Conservation (phyloP, 2,888 invertebrate genomes). For the Drosophila picticornis region DNA sequence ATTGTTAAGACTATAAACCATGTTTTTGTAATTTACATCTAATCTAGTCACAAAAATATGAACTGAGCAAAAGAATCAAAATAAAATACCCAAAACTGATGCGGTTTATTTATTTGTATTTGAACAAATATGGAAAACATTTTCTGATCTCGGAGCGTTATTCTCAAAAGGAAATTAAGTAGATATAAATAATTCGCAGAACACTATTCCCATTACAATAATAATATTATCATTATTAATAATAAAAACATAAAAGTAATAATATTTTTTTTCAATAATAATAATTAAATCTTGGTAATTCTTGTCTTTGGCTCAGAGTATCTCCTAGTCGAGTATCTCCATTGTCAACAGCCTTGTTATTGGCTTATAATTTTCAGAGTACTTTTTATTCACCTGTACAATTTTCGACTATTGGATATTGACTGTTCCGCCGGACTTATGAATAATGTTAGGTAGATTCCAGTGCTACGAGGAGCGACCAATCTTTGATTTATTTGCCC, state of each 20-base stretch:
- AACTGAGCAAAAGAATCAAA: background rate
- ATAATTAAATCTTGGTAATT: background rate
- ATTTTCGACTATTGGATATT: background rate
- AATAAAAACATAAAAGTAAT: background rate
- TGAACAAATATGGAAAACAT: background rate
- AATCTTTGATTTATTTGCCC: background rate
- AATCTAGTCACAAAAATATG: background rate
- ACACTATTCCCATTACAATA: background rate
- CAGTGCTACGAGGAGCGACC: background rate
- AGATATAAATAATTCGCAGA: background rate
- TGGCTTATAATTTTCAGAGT: background rate
- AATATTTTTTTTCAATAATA: background rate
- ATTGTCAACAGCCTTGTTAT: background rate
- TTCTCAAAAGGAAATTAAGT: background rate
- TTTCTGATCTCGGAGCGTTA: background rate
- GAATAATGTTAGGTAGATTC: background rate
- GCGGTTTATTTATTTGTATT: background rate
- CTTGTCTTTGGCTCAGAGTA: background rate
- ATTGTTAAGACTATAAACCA: background rate
- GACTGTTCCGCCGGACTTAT: background rate
- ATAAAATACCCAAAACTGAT: background rate
- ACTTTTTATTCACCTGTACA: background rate
- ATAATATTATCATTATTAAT: background rate
- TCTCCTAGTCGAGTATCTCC: background rate
- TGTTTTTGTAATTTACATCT: background rate